Evolutionary conservation across 1,140 invertebrate species (phyloP), one percentile per base, ranked within the genome.

Genomic region (Drosophila trapezifrons): DNA sequence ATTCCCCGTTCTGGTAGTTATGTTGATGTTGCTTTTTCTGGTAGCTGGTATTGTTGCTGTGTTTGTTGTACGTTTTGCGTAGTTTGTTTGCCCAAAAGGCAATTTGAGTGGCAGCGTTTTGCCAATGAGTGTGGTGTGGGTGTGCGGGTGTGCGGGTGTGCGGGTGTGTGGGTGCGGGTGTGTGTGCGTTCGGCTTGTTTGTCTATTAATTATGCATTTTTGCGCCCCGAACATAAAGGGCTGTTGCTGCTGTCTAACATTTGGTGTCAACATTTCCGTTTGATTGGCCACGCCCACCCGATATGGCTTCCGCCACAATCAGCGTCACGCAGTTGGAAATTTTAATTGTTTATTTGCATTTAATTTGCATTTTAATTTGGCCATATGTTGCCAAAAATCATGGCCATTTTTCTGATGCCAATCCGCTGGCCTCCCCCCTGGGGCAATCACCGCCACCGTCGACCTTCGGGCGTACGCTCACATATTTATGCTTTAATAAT

Each of bases 281-380:
- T 83, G 64, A 78, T 82, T 67, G 59, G 70, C 51, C 54, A 62
- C 80, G 65, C 80, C 80, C 69, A 74, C 73, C 51, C 59, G 66
- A 67, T 70, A 29, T 25, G 51, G 64, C 64, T 70, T 47, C 42
- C 49, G 42, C 25, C 58, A 51, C 54, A 84, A 79, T 79, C 80
- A 76, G 52, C 29, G 54, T 22, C 38, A 40, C 60, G 27, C 65
- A 74, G 56, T 63, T 84, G 72, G 65, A 78, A 81, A 84, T 75
- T 90, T 74, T 80, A 80, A 91, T 91, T 91, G 62, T 73, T 76
- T 85, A 78, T 90, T 91, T 91, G 76, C 80, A 87, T 80, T 76
- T 67, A 51, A 90, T 91, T 91, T 90, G 78, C 86, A 90, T 90
- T 78, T 87, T 80, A 77, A 76, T 80, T 60, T 58, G 45, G 70